Base-by-base conservation (phyloP, 2,113 vertebrate genomes). In the Channa argus region DNA sequence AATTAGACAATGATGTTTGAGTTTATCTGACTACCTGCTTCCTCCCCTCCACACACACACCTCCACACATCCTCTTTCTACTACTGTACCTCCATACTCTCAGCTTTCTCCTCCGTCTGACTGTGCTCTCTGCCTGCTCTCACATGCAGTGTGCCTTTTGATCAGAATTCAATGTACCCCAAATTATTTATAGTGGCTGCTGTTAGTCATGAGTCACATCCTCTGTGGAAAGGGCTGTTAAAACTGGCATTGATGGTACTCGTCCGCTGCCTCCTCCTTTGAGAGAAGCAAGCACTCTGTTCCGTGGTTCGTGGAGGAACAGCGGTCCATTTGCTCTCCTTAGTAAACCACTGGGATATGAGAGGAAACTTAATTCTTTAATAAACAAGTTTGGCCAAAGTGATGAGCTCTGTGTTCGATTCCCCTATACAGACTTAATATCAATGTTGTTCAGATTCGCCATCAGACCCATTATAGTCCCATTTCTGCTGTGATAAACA, bases 161-260 rank as follows among this genome's bases (percentile, higher is more conserved):
- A 84, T 89, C 80, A 62, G 12, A 75, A 84, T 68, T 82, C 65
- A 76, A 38, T 73, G 63, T 43, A 54, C 46, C 65, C 79, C 43
- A 72, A 58, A 62, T 82, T 65, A 63, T 77, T 82, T 71, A 65
- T 61, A 78, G 68, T 47, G 56, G 43, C 75, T 62, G 47, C 55
- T 72, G 63, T 65, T 78, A 24, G 43, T 71, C 49, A 44, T 77
- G 78, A 72, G 71, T 85, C 54, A 51, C 62, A 52, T 47, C 33
- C 63, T 47, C 24, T 10, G 43, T 43, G 53, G 7, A 76, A 44
- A 61, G n/a, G 51, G 62, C 49, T 59, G 69, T 66, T 82, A 67
- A 61, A 76, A 47, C 14, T 44, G 41, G 63, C 51, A 3, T 37
- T 45, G 59, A 67, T 63, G 70, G 41, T 45, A 62, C 65, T 62